Percentiles rank a stretch among this genome's conserved stretches.
Conservation (phyloP, 2,888 invertebrate genomes). For the Psylliodes chrysocephalus region DNA sequence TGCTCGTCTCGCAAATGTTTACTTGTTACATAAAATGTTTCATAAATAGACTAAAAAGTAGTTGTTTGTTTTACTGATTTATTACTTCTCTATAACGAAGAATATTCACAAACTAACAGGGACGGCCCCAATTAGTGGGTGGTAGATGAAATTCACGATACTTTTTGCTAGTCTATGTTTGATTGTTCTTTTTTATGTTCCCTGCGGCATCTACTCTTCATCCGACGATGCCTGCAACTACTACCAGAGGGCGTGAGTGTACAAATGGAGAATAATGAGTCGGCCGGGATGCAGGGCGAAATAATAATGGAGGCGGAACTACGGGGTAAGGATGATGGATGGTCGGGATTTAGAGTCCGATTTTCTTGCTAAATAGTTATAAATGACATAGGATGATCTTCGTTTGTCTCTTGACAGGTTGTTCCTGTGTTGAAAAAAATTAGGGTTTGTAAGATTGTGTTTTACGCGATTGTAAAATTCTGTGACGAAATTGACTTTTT, state of each 20-base stretch:
- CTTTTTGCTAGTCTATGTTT: not conserved
- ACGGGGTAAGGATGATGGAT: constrained; percentile 18
- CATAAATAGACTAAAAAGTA: too few relatives aligned
- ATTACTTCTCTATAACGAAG: too few relatives aligned
- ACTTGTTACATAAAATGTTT: too few relatives aligned
- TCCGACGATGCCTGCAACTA: not conserved
- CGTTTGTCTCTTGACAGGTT: constrained; percentile 1
- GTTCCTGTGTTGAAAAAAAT: not conserved
- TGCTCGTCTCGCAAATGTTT: too few relatives aligned
- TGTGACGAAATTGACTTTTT: too few relatives aligned
- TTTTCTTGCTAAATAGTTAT: constrained; percentile 17
- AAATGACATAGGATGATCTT: constrained; percentile 10
- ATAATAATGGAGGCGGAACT: constrained; percentile 19
- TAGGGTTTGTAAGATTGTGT: constrained; percentile 2
- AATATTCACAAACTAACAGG: too few relatives aligned
- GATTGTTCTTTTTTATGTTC: not conserved
- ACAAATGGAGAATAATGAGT: constrained; percentile 22
- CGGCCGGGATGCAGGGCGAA: constrained; percentile 14
- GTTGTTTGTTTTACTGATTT: too few relatives aligned
- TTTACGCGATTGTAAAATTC: not conserved
- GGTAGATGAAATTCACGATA: too few relatives aligned
- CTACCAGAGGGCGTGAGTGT: constrained; percentile 20
- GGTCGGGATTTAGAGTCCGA: constrained; percentile 4
- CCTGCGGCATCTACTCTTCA: not conserved
- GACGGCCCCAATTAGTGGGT: too few relatives aligned